Evolutionary conservation across 2,888 invertebrate genomes (phyloP), one percentile per base, ranked within the genome.

Genomic region (Caenorhabditis japonica): DNA sequence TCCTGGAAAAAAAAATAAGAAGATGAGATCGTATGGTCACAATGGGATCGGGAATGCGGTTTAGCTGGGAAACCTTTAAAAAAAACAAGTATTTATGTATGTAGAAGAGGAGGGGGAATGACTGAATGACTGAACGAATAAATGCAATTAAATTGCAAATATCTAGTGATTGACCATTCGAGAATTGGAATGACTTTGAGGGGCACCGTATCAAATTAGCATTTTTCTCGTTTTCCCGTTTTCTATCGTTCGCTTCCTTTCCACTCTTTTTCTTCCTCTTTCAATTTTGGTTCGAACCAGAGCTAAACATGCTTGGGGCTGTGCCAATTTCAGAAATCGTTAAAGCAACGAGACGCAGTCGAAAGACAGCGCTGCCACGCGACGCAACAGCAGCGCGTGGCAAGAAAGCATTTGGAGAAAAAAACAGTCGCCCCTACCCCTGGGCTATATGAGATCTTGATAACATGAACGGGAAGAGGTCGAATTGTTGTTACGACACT

Each of bases 1-100:
- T 81, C 81, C 81, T 81, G 76, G 3, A 80, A 76, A 47, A 23
- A 30, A n/a, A 36, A 10, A 30, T 17, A 17, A 17, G 21, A 25
- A 12, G 27, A 39, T 55, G 27, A 21, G 21, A 33, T n/a, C 10
- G 36, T 4, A 25, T n/a, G n/a, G n/a, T n/a, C n/a, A 21, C 25
- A 38, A 38, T 38, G 13, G 17, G 36, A 44, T 7, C 4, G 34
- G 46, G 23, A 34, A 34, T 12, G n/a, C 33, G 34, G n/a, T 30
- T 27, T 10, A 13, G 39, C 15, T 10, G 13, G 8, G 5, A 39
- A 39, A 15, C 4, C 4, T 13, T 39, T 39, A n/a, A 10, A 7
- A 34, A 12, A 34, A 34, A 34, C 34, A 34, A 34, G 12, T 12
- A 34, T n/a, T n/a, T n/a, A n/a, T n/a, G n/a, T n/a, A n/a, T n/a